Evolutionary conservation across 2,888 invertebrate genomes (phyloP).

Genomic region (Horisme vitalbata): DNA sequence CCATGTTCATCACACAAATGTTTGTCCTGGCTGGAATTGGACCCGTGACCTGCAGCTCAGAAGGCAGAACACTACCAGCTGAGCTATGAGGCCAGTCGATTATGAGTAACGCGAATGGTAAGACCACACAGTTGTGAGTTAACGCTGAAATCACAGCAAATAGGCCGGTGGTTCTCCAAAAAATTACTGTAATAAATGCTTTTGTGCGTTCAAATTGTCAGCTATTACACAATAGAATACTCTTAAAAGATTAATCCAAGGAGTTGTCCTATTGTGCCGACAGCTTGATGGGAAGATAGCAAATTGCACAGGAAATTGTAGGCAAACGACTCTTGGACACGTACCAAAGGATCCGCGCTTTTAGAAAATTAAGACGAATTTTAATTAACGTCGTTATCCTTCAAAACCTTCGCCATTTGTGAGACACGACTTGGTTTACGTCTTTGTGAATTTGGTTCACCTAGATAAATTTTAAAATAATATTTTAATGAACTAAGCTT

Average conservation of each 20-base stretch:
- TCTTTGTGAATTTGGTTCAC: constrained; percentile 12
- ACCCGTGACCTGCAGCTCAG: too few species aligned
- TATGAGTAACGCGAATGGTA: too few species aligned
- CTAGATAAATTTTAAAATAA: not conserved
- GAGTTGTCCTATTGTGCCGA: constrained; percentile 16
- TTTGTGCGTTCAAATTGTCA: constrained; percentile 8
- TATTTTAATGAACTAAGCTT: not conserved
- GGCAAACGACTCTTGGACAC: constrained; percentile 19
- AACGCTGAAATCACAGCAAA: too few species aligned
- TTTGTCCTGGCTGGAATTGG: too few species aligned
- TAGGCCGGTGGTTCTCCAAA: not conserved
- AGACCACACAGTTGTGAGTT: too few species aligned
- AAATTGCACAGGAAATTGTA: constrained; percentile 22
- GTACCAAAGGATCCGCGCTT: constrained; percentile 21
- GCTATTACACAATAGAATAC: constrained; percentile 13
- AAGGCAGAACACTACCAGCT: too few species aligned
- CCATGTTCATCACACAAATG: too few species aligned
- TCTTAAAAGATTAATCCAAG: constrained; percentile 6
- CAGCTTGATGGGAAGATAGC: constrained; percentile 9
- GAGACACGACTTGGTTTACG: constrained; percentile 12
- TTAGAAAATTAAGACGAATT: constrained; percentile 30
- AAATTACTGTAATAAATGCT: constrained; percentile 2
- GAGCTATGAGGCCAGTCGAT: too few species aligned
- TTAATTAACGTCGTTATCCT: constrained; percentile 31
- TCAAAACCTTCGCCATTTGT: constrained; percentile 13